Percentiles rank a stretch among this genome's conserved stretches.
phyloP scores from a whole-genome alignment of 2,113 vertebrate species.

The Petaurus breviceps region DNA sequence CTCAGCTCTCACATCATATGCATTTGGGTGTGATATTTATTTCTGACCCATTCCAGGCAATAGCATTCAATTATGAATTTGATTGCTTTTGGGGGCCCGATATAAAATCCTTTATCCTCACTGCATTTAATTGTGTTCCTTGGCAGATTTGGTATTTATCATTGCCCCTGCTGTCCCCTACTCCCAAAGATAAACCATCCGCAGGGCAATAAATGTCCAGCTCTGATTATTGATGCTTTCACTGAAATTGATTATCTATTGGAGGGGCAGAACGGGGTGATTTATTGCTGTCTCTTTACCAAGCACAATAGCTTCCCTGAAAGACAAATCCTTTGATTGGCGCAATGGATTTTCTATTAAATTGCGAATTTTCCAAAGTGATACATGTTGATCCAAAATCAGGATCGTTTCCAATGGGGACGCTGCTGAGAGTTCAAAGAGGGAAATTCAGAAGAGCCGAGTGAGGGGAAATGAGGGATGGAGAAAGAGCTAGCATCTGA shows the following conservation, averaged over 20 bases:
- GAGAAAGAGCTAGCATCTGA: no score
- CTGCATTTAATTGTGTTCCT: slow-evolving; percentile 87
- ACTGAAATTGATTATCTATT: slow-evolving; percentile 96
- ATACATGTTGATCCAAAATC: slow-evolving; percentile 21
- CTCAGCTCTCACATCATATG: not conserved
- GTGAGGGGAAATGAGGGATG: accelerated
- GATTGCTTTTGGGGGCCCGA: slow-evolving; percentile 64
- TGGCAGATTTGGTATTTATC: slow-evolving; percentile 92
- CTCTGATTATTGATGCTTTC: slow-evolving; percentile 93
- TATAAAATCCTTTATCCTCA: slow-evolving; percentile 80
- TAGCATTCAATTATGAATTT: slow-evolving; percentile 80
- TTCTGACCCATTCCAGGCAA: slow-evolving; percentile 68
- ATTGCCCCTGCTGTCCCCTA: slow-evolving; percentile 87
- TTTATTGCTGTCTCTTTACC: slow-evolving; percentile 83
- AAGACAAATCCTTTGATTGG: slow-evolving; percentile 78
- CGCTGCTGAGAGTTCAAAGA: not conserved
- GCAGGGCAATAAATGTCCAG: slow-evolving; percentile 94
- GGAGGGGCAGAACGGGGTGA: slow-evolving; percentile 84
- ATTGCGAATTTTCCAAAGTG: slow-evolving; percentile 67
- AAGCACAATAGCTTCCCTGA: slow-evolving; percentile 74
- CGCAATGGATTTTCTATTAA: slow-evolving; percentile 78
- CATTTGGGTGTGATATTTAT: slow-evolving; percentile 70
- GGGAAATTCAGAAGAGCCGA: not conserved
- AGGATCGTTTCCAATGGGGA: accelerated
- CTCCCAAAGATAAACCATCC: slow-evolving; percentile 95